Evolutionary conservation across 2,888 invertebrate genomes (phyloP), one percentile per base, ranked within the genome.

Genomic region (Luperina testacea): DNA sequence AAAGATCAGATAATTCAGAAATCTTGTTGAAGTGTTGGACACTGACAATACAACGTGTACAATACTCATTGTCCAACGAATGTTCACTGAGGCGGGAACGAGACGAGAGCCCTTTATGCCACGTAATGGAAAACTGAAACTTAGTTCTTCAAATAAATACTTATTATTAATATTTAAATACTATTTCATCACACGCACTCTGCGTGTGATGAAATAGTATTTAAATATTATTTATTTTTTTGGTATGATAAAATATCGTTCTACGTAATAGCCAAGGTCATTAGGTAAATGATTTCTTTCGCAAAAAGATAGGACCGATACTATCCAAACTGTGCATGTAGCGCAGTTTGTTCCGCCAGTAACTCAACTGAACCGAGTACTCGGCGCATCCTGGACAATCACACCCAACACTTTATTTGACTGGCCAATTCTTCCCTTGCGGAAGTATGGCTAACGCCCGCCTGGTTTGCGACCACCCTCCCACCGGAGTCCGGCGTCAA

Each of bases 31-130:
- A 68, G 24, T 61, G 6, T 45, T 48, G 17, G 72, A 77, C 72
- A 70, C 57, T 59, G 63, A 81, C 57, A 78, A 64, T 32, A 75
- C 70, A 64, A 81, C 38, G 51, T 38, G 6, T 42, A 72, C 24
- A 45, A 45, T 45, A 72, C 59, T 59, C 42, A 64, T 38, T 72
- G 63, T 77, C 20, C 69, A 63, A 45, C 11, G 57, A 69, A 38
- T 53, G 57, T 59, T 75, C 45, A 57, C 63, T 53, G 59, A n/a
- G 17, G n/a, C 6, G 24, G n/a, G 7, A 53, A 61, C 27, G 2
- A 15, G 73, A 53, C 57, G 38, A 74, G 27, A 17, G 24, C n/a
- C 9, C 4, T 32, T 13, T 80, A 6, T 17, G 6, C 13, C 6
- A 45, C 15, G 24, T 27, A 68, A 81, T 67, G 45, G 5, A 68